Percentiles rank a stretch among this genome's conserved stretches.
Conservation (phyloP, 2,888 invertebrate species). For the Acanthacorydalis orientalis region DNA sequence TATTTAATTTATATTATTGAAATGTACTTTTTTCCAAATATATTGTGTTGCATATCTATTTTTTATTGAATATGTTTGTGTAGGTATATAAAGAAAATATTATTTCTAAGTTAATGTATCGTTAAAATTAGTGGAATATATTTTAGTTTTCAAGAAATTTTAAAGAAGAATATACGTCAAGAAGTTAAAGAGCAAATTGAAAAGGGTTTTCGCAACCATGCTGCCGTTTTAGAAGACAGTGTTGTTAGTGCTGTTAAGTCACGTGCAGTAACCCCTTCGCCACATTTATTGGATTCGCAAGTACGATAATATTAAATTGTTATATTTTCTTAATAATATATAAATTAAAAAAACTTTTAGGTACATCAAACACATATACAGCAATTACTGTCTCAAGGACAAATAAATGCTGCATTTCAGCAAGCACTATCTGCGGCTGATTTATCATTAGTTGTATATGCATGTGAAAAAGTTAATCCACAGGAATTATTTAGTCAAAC, state of each 20-base stretch:
- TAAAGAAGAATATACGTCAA: constrained; percentile 13
- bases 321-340: not conserved
- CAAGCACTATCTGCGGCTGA: constrained; percentile 81
- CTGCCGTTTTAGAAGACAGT: constrained; percentile 37
- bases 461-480: constrained; percentile 73
- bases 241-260: constrained; percentile 45
- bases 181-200: constrained; percentile 26
- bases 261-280: constrained; percentile 58
- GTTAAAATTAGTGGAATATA: not conserved
- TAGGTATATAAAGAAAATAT: constrained; percentile 20
- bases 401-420: constrained; percentile 78
- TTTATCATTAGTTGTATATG: constrained; percentile 67
- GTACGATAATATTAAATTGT: constrained; percentile 15
- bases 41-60: no score
- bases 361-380: constrained; percentile 51
- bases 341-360: constrained; percentile 19
- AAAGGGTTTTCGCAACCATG: constrained; percentile 38
- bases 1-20: constrained; percentile 11
- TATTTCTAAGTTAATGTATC: not conserved
- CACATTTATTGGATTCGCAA: constrained; percentile 35
- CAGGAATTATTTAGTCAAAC: constrained; percentile 53
- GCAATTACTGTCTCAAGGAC: constrained; percentile 48
- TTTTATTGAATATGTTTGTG: no score
- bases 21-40: not conserved
- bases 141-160: constrained; percentile 7